Evolutionary conservation across 2,113 vertebrate genomes (phyloP), one percentile per base, ranked within the genome.

Genomic region (Apodemus speciosus): DNA sequence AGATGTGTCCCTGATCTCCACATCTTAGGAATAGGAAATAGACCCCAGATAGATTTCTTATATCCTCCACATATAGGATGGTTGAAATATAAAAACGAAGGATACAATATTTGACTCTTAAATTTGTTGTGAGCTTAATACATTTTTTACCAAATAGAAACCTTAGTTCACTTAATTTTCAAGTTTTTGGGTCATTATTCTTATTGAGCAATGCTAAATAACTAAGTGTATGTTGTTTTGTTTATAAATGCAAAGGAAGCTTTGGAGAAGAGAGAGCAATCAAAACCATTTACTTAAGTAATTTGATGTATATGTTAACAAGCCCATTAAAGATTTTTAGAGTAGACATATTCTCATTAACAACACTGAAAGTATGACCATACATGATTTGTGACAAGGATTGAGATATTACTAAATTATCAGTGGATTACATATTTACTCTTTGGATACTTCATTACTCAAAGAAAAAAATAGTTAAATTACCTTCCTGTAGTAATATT

Each of bases 341-440:
- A 53, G 49, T 97, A 97, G 93, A 69, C 96, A 96, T 97, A 96
- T 98, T 97, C 94, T 97, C 94, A 85, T 84, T 93, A 97, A 75
- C 97, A 86, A 85, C 97, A 97, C 84, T 95, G 92, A 96, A 97
- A 95, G 46, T 68, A 95, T 93, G 81, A 88, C 72, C 30, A 86
- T 72, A 43, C 0, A 73, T 60, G 7, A 86, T 66, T 90, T 93
- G 0, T 95, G 96, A 38, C 93, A 95, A 94, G 69, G 92, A 94
- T 91, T 68, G 96, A 66, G 85, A 96, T 97, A 97, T 68, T 89
- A 93, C 76, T 97, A 85, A 95, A 51, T 35, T 93, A 79, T 85
- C 86, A 95, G 88, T 95, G 85, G 3, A n/a, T 95, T 97, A 93
- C 83, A 9, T 71, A 91, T 84, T 96, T 32, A 95, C 96, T 95